Evolutionary conservation across 30 jellyfish, hydroid and myxozoan genomes (phyloP).

Genomic region (Pseudorhiza aurosa): DNA sequence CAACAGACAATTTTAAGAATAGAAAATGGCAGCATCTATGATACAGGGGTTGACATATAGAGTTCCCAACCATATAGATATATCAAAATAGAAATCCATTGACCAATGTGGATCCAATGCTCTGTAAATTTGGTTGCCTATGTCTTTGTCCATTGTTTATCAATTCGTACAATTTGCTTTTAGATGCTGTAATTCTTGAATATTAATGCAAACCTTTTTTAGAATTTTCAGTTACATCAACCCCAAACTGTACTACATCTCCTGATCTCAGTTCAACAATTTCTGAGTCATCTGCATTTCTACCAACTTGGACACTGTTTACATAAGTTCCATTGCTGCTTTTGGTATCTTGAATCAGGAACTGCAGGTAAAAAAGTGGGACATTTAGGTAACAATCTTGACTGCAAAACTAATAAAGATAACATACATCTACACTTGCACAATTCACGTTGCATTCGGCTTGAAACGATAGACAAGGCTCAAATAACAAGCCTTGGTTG

Average conservation of each 20-base stretch:
- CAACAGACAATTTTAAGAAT: too few relatives aligned
- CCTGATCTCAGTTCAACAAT: conserved; percentile 86
- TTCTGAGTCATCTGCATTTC: conserved; percentile 88
- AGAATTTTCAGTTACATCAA: conserved; percentile 87
- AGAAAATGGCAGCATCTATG: too few relatives aligned
- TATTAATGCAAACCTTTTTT: conserved; percentile 90
- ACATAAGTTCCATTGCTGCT: conserved; percentile 98
- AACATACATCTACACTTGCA: too few relatives aligned
- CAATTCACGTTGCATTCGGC: neutral
- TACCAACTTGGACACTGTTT: conserved; percentile 74
- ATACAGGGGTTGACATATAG: too few relatives aligned
- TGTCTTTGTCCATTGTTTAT: too few relatives aligned
- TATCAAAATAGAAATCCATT: too few relatives aligned
- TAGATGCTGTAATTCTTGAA: too few relatives aligned
- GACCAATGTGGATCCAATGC: too few relatives aligned
- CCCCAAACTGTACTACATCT: conserved; percentile 92
- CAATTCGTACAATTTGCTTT: too few relatives aligned
- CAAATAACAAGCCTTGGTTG: neutral
- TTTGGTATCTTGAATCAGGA: conserved; percentile 87
- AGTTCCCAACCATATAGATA: too few relatives aligned
- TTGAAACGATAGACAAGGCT: neutral
- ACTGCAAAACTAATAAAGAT: neutral
- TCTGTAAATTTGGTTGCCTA: too few relatives aligned
- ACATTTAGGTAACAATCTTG: too few relatives aligned
- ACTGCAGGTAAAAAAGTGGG: conserved; percentile 39